Evolutionary conservation across 2,113 vertebrate species (phyloP), one percentile per base, ranked within the genome.

Genomic region (Spilogale gracilis): DNA sequence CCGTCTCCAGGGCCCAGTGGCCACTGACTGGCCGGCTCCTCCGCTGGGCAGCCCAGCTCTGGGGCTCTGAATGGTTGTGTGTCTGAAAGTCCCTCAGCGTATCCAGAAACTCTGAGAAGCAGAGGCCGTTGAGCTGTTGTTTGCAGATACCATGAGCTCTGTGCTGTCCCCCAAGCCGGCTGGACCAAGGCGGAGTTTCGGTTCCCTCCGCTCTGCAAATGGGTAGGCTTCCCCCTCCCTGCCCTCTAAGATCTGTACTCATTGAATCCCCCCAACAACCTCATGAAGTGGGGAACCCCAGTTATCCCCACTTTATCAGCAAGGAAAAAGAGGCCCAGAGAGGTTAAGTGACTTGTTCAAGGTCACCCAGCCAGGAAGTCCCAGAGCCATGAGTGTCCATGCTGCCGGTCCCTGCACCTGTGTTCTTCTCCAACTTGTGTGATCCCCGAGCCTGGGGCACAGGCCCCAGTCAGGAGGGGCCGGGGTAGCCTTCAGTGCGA

Each of bases 31-130:
- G 84, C 16, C 6, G 43, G 54, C 43, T 27, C 2, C 20, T 10
- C 0, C 4, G 0, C 0, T 30, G 58, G 63, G 9, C 18, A 50
- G 43, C 30, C 12, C 20, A 2, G 78, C n/a, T 9, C 52, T 0
- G 10, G 38, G 60, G 16, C 11, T 20, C 27, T 25, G 12, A 0
- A 50, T 13, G 18, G 32, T 2, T 0, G 3, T 32, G 3, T 14
- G 2, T 71, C 32, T 43, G 32, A 45, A 21, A 60, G 32, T 61
- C 73, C 32, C 54, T 20, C 17, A 1, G 10, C 3, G 11, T 10
- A 13, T 45, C 25, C 0, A 4, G 81, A 73, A 32, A 65, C 43
- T 63, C 60, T 4, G 18, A 67, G 86, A 65, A 32, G 30, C 63
- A 71, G 63, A 38, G 38, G 23, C 16, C 16, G 3, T 2, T 1